Evolutionary conservation across 2,888 invertebrate genomes (phyloP).

Genomic region (Apotomis betuletana): DNA sequence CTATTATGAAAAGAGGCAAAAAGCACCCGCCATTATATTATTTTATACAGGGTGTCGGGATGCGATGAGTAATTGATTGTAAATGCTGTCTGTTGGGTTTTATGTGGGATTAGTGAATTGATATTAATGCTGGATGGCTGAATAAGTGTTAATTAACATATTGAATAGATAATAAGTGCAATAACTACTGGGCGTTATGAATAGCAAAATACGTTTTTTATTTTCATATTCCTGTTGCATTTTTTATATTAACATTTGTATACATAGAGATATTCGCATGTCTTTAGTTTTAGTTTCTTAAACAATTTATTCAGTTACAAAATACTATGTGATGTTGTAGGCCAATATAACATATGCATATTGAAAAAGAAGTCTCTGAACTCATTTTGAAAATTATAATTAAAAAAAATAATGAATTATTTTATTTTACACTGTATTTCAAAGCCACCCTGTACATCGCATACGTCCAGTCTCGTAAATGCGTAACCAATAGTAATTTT

Average conservation of each 20-base stretch:
- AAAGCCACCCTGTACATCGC: slow-evolving; percentile 17
- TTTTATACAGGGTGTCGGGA: slow-evolving; percentile 37
- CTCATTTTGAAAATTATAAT: too few relatives aligned
- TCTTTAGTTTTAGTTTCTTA: too few relatives aligned
- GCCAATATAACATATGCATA: too few relatives aligned
- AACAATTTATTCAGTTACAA: too few relatives aligned
- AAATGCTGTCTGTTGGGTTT: slow-evolving; percentile 30
- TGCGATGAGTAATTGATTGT: slow-evolving; percentile 42
- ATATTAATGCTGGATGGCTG: slow-evolving; percentile 12
- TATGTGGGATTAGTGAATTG: slow-evolving; percentile 25
- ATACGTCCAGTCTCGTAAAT: slow-evolving; percentile 29
- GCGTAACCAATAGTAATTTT: slow-evolving; percentile 37
- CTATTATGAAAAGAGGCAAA: slow-evolving; percentile 71
- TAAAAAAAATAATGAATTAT: not conserved
- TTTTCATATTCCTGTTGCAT: too few relatives aligned
- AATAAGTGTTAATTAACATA: not conserved
- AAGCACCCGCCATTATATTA: slow-evolving; percentile 58
- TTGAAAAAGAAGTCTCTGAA: too few relatives aligned
- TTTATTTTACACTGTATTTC: not conserved
- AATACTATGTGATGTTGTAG: too few relatives aligned
- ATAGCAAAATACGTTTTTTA: not conserved
- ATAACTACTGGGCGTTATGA: not conserved
- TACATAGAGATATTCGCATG: too few relatives aligned
- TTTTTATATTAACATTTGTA: too few relatives aligned
- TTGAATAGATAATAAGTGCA: not conserved